Evolutionary conservation across 2,888 invertebrate genomes (phyloP).

Genomic region (Bellardia bayeri): DNA sequence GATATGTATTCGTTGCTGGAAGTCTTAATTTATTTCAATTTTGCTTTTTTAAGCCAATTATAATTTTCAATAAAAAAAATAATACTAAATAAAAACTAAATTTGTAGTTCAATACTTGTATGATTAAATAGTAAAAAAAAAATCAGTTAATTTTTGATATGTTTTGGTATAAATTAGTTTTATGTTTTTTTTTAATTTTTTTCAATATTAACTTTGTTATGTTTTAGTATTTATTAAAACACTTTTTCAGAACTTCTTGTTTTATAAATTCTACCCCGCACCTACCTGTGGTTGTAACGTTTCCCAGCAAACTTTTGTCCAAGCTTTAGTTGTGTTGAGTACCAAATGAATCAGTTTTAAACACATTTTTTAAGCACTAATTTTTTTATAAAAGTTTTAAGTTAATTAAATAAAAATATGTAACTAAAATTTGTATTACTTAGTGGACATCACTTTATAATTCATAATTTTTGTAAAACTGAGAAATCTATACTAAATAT

Average conservation of each 20-base stretch:
- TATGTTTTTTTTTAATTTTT: neutral
- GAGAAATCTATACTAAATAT: too few species aligned
- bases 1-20: slow-evolving; percentile 84
- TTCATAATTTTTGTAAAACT: too few species aligned
- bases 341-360: too few species aligned
- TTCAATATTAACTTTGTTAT: neutral
- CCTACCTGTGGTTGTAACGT: slow-evolving; percentile 30
- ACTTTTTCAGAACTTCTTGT: neutral
- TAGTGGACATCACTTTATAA: too few species aligned
- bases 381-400: too few species aligned
- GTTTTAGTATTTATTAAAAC: neutral
- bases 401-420: too few species aligned
- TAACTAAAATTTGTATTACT: too few species aligned
- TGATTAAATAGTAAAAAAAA: slow-evolving; percentile 4
- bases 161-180: slow-evolving; percentile 35
- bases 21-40: slow-evolving; percentile 77
- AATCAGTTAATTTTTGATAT: slow-evolving; percentile 49
- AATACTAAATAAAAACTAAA: slow-evolving; percentile 17
- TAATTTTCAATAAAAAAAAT: slow-evolving; percentile 23
- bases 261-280: neutral
- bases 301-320: neutral
- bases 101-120: slow-evolving; percentile 19
- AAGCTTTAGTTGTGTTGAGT: too few species aligned
- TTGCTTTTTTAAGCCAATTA: slow-evolving; percentile 54
- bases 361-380: too few species aligned